A percentile compares a stretch with the other conserved stretches of the same genome.
Conservation (phyloP, 2,113 vertebrate species). For the Buteo buteo region DNA sequence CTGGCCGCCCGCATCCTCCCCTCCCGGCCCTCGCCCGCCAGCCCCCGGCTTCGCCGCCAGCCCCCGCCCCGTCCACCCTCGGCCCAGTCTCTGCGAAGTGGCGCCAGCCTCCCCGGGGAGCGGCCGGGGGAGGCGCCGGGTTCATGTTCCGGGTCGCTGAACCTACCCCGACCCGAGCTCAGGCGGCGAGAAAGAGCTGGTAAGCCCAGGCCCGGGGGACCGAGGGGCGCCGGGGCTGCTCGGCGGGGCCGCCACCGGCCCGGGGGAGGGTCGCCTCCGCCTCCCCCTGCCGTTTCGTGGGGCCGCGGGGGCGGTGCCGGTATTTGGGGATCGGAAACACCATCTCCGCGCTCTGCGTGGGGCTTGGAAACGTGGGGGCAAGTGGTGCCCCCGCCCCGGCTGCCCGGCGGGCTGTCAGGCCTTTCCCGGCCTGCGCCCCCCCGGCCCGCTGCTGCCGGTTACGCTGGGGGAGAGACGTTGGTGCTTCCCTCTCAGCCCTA, state of each 20-base stretch:
- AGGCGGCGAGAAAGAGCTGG: no score
- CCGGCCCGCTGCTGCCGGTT: neutral
- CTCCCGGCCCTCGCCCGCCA: no score
- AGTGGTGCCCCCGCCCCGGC: neutral
- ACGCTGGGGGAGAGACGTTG: rapidly evolving
- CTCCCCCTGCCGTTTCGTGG: neutral
- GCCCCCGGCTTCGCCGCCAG: no score
- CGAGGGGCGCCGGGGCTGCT: neutral
- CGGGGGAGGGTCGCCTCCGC: no score
- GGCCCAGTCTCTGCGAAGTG: conserved; percentile 54
- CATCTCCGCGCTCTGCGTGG: rapidly evolving
- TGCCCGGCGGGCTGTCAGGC: neutral
- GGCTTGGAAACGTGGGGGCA: neutral
- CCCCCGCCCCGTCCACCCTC: no score
- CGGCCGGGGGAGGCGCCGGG: conserved; percentile 51
- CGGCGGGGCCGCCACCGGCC: neutral
- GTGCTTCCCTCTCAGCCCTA: neutral
- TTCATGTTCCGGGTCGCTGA: conserved; percentile 79
- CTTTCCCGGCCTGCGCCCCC: neutral
- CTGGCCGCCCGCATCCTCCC: no score
- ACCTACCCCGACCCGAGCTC: conserved; percentile 47
- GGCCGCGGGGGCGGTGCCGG: neutral
- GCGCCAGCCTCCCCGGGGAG: conserved; percentile 64
- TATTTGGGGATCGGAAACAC: neutral
- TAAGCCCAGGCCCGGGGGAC: no score